Evolutionary conservation across 1,140 invertebrate genomes (phyloP).

Genomic region (Magallana angulata): DNA sequence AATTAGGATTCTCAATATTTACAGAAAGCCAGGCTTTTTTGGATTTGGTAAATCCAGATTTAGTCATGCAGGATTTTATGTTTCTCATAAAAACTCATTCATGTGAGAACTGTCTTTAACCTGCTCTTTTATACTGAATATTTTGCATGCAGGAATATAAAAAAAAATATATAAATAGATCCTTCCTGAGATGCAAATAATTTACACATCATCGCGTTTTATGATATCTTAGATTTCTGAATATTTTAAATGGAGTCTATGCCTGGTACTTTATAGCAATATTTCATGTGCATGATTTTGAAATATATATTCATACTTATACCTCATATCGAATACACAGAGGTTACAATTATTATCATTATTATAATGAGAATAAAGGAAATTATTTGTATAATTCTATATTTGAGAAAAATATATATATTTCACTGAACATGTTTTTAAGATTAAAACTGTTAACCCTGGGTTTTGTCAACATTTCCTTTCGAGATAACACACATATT

Average conservation of each 20-base stretch:
- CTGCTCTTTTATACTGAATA: conserved; percentile 16
- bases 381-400: too few species aligned
- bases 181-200: not conserved
- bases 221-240: not conserved
- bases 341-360: too few species aligned
- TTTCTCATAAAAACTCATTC: conserved; percentile 25
- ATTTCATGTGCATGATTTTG: too few species aligned
- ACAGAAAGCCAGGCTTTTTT: conserved; percentile 17
- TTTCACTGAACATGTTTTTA: too few species aligned
- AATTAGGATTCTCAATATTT: conserved; percentile 32
- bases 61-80: conserved; percentile 34
- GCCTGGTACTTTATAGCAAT: too few species aligned
- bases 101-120: not conserved
- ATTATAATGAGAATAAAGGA: too few species aligned
- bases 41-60: conserved; percentile 34
- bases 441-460: not conserved
- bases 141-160: conserved; percentile 22
- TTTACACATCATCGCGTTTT: not conserved
- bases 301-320: too few species aligned
- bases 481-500: conserved; percentile 1
- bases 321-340: too few species aligned
- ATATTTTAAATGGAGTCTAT: too few species aligned
- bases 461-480: not conserved
- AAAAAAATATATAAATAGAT: not conserved
- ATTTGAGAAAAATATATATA: too few species aligned